Evolutionary conservation across 2,797 vertebrate species (phyloP).

Genomic region (Otolemur crassicaudatus): DNA sequence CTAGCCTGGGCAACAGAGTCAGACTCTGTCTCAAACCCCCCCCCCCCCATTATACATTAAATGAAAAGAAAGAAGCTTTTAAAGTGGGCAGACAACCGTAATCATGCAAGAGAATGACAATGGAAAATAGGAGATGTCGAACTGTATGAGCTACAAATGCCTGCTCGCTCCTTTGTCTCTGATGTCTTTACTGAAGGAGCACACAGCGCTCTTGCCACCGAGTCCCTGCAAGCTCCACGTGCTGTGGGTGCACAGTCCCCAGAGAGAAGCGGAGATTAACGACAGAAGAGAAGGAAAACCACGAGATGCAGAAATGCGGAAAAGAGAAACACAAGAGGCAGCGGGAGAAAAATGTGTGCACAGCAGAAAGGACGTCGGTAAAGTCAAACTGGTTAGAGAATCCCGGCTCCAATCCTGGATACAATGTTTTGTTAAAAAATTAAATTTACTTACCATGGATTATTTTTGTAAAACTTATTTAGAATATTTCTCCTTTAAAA

Average conservation of each 20-base stretch:
- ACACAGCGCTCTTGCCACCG: fast-evolving
- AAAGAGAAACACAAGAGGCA: not conserved
- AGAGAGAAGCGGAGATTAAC: not conserved
- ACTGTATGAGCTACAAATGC: fast-evolving
- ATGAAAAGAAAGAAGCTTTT: not conserved
- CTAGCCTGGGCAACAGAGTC: too few relatives aligned
- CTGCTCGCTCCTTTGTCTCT: not conserved
- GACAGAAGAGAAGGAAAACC: not conserved
- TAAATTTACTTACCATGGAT: not conserved
- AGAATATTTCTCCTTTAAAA: slow-evolving; percentile 28
- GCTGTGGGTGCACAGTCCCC: fast-evolving
- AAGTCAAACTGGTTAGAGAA: not conserved
- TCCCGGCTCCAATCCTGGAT: not conserved
- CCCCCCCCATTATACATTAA: not conserved
- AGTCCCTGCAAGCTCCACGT: not conserved
- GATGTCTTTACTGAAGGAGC: not conserved
- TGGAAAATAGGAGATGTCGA: not conserved
- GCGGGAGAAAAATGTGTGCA: not conserved
- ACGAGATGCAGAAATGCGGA: fast-evolving
- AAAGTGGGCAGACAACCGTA: not conserved
- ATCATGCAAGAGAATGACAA: not conserved
- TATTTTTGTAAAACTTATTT: not conserved
- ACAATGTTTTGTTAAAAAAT: not conserved
- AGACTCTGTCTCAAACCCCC: too few relatives aligned
- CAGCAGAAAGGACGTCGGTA: not conserved